Evolutionary conservation across 2,113 vertebrate species (phyloP).

Genomic region (Cepphus grylle): DNA sequence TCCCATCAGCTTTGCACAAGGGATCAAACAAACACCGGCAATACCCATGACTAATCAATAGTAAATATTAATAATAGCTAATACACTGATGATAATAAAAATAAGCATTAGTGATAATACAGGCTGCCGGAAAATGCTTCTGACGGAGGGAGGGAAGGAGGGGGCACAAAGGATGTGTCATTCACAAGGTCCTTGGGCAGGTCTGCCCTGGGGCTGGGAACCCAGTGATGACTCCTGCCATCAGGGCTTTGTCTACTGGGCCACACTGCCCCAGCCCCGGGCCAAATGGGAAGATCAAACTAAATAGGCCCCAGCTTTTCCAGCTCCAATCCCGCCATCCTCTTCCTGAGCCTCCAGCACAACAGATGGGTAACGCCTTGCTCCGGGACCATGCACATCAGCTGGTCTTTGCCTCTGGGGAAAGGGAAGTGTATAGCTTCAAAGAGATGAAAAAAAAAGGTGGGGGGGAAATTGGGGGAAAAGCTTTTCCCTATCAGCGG

Average conservation of each 20-base stretch:
- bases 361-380: accelerated
- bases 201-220: neutral
- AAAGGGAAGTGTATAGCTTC: neutral
- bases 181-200: neutral
- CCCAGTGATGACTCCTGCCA: neutral
- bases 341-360: neutral
- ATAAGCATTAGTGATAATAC: neutral
- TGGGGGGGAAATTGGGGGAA: neutral
- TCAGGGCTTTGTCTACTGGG: neutral
- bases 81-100: neutral
- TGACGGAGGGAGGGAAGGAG: neutral
- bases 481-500: neutral
- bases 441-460: accelerated
- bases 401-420: neutral
- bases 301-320: neutral
- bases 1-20: neutral
- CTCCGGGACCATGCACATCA: neutral
- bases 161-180: neutral
- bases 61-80: neutral
- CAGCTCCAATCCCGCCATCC: neutral
- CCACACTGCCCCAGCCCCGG: neutral
- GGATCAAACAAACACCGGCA: neutral
- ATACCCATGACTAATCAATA: neutral
- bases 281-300: neutral
- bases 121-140: neutral